A percentile compares a stretch with the other conserved stretches of the same genome.
Conservation (phyloP, 2,797 vertebrate species). For the Masticophis lateralis region DNA sequence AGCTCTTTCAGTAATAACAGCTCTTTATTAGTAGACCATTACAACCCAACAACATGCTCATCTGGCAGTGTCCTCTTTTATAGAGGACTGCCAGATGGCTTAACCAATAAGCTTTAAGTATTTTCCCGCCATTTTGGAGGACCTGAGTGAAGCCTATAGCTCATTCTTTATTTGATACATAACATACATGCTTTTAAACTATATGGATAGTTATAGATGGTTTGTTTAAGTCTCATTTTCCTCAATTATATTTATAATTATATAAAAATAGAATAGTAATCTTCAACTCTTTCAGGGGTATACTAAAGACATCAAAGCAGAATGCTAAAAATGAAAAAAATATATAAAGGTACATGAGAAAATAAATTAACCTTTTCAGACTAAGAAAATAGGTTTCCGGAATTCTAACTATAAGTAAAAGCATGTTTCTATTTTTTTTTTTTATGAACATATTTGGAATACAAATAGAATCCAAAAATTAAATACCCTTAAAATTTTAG, state of each 20-base stretch:
- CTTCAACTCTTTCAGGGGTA: neutral
- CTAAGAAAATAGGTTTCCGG: neutral
- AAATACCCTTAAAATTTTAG: neutral
- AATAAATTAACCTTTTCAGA: constrained; percentile 8
- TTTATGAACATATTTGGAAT: neutral
- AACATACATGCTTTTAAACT: neutral
- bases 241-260: constrained; percentile 17
- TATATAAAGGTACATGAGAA: neutral
- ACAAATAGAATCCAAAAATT: neutral
- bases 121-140: no score
- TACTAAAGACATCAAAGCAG: neutral
- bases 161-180: no score
- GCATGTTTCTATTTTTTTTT: neutral
- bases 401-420: neutral
- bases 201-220: neutral
- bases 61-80: no score
- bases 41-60: no score
- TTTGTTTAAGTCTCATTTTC: constrained; percentile 10
- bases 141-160: no score
- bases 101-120: no score
- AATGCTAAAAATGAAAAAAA: neutral
- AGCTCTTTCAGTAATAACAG: no score
- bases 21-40: no score
- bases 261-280: neutral
- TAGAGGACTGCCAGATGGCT: no score